Evolutionary conservation across 2,797 vertebrate genomes (phyloP).

Genomic region (Muraenolepis orangiensis): DNA sequence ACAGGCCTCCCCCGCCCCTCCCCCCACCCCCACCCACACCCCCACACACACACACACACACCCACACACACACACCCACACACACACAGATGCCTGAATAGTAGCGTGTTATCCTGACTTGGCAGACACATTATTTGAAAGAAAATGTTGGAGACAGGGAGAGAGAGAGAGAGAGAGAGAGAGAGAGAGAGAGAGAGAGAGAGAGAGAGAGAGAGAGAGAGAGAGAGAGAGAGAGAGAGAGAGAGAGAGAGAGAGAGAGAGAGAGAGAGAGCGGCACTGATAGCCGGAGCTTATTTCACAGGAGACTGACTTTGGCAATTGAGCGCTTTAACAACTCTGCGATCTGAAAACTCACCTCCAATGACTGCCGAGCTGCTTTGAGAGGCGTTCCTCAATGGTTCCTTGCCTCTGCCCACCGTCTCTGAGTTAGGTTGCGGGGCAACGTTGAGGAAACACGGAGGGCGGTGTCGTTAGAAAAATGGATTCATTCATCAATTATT

Average conservation of each 20-base stretch:
- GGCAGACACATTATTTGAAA: conserved; percentile 15
- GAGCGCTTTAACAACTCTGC: conserved; percentile 32
- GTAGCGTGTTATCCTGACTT: conserved; percentile 10
- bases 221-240: neutral
- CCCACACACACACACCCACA: neutral
- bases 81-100: neutral
- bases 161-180: too few species aligned
- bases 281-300: conserved; percentile 47
- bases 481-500: conserved; percentile 5
- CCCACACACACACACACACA: neutral
- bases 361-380: conserved; percentile 83
- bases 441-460: neutral
- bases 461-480: neutral
- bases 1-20: too few species aligned
- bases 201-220: too few species aligned
- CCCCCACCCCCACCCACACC: neutral
- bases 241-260: conserved; percentile 7
- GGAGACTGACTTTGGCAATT: conserved; percentile 42
- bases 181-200: too few species aligned
- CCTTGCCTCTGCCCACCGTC: conserved; percentile 62
- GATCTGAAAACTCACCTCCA: conserved; percentile 76
- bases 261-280: conserved; percentile 12
- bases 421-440: conserved; percentile 36
- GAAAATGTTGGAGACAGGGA: neutral
- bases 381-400: conserved; percentile 76